Evolutionary conservation across 1,140 invertebrate genomes (phyloP), one percentile per base, ranked within the genome.

Genomic region (Penaeus chinensis): DNA sequence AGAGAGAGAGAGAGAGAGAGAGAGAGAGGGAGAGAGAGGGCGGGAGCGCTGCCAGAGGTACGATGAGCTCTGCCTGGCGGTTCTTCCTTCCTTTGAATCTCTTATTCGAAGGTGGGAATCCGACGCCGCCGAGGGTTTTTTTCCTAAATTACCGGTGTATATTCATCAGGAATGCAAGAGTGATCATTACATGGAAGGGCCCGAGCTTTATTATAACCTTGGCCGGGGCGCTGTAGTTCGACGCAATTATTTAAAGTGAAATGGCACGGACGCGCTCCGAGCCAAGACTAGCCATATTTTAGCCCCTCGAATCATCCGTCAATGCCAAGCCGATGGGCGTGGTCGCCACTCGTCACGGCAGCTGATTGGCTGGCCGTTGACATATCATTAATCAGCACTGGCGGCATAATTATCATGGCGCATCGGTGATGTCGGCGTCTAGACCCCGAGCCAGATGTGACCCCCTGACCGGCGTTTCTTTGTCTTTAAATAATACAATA

Each of bases 101-200:
- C 54, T 10, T 2, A 24, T 27, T 19, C 1, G 24, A 20, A 24
- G 13, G 24, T 27, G 22, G 24, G 71, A 32, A 74, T 74, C 42
- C 27, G 27, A 32, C 18, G 42, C 71, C 66, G 32, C 66, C n/a
- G 4, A 71, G n/a, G 20, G n/a, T 24, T 32, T 13, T 24, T 20
- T 24, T 32, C 27, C 13, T 3, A 87, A 87, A 87, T 87, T 82
- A 77, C 85, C 71, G 85, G 85, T 83, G 85, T 87, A 22, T 87
- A 87, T 87, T 87, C 85, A 87, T 87, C 85, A 87, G 78, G 85
- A 87, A 87, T 87, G 85, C 85, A 87, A 82, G 85, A 87, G 85
- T 87, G 78, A 87, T 87, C 80, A 87, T 87, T 87, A 87, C 85
- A 87, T 77, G 85, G 80, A 87, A 87, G 80, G 60, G 82, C 82